phyloP scores from a whole-genome alignment of 2,113 vertebrate species.

The Brachyhypopomus occidentalis region DNA sequence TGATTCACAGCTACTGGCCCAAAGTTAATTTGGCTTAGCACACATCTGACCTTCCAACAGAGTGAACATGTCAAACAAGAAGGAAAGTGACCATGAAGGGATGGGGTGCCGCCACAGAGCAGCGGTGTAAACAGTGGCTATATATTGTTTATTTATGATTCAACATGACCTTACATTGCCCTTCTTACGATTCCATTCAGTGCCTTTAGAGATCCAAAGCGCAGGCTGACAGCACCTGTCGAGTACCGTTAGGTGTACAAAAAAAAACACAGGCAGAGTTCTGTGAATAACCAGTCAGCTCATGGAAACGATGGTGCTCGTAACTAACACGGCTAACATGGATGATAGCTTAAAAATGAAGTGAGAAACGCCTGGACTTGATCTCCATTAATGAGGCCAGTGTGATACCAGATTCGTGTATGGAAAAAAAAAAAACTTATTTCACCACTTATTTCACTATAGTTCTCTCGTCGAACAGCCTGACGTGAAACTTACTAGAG shows the following conservation, averaged over 20 bases:
- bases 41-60: constrained; percentile 25
- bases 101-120: constrained; percentile 1
- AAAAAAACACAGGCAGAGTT: background rate
- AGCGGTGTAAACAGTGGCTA: constrained; percentile 28
- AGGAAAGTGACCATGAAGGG: background rate
- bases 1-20: background rate
- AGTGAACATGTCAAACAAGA: constrained; percentile 16
- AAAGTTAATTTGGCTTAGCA: constrained; percentile 9
- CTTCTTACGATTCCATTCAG: constrained; percentile 29
- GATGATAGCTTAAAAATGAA: background rate
- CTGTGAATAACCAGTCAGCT: constrained; percentile 10
- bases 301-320: background rate
- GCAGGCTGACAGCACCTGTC: constrained; percentile 7
- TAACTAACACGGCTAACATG: background rate
- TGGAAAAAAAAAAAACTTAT: background rate
- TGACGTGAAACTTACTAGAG: constrained; percentile 23
- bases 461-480: constrained; percentile 12
- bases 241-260: constrained; percentile 6
- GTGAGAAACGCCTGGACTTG: constrained; percentile 12
- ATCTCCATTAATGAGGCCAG: constrained; percentile 6
- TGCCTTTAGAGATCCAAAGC: constrained; percentile 5
- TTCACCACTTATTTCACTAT: background rate
- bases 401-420: constrained; percentile 13
- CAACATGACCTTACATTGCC: constrained; percentile 8
- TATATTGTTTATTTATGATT: constrained; percentile 31